Percentiles rank a stretch among this genome's conserved stretches.
phyloP scores from a whole-genome alignment of 2,797 vertebrate species.

The Parauchenoglanis ngamensis region DNA sequence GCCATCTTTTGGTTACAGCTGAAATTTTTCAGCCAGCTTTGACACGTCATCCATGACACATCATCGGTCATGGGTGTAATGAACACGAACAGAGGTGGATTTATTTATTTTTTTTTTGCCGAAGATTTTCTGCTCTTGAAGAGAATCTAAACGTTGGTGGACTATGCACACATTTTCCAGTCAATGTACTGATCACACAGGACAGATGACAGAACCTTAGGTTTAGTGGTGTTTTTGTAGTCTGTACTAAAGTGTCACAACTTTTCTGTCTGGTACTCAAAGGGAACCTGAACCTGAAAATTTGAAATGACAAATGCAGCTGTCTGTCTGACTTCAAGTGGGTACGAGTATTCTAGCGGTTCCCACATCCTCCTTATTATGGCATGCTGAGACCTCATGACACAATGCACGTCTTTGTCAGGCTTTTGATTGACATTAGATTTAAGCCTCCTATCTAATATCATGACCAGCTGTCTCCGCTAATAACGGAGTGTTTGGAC shows the following conservation, averaged over 20 bases:
- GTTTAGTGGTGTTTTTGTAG: not conserved
- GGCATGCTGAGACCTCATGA: not conserved
- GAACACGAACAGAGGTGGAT: not conserved
- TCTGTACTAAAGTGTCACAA: not conserved
- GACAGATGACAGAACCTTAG: not conserved
- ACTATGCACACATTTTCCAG: not conserved
- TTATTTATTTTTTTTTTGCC: not conserved
- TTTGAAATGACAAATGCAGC: not conserved
- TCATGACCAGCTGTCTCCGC: not conserved
- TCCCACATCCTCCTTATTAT: not conserved
- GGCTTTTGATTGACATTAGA: slow-evolving; percentile 1
- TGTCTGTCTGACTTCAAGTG: not conserved
- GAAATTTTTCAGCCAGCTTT: not conserved
- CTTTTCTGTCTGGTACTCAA: not conserved
- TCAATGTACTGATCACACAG: not conserved
- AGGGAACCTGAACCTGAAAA: not conserved
- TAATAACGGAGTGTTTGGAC: not conserved
- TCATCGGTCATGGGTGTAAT: not conserved
- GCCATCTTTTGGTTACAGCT: too few species aligned
- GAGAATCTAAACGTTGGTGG: not conserved
- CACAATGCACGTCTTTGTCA: not conserved
- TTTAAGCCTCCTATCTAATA: slow-evolving; percentile 1
- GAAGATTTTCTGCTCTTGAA: not conserved
- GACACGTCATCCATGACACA: not conserved
- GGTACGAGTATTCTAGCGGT: not conserved